A percentile compares a stretch with the other conserved stretches of the same genome.
phyloP scores from a whole-genome alignment of 1,140 invertebrate species.

The Phenacoccus solenopsis region DNA sequence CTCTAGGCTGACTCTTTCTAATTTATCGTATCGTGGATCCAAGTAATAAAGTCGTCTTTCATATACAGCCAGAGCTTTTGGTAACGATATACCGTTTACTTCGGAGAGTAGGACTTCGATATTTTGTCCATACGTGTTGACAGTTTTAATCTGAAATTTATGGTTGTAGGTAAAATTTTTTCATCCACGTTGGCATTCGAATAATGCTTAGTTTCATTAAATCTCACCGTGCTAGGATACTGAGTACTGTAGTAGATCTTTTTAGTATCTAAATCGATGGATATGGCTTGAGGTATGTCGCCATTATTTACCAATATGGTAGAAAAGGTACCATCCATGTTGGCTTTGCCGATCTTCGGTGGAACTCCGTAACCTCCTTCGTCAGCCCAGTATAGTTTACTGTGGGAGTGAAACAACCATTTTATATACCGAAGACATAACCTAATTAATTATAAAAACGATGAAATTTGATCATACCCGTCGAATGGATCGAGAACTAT shows the following conservation, averaged over 20 bases:
- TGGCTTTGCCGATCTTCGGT: slow-evolving; percentile 78
- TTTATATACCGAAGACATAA: not conserved
- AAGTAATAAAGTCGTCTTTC: slow-evolving; percentile 75
- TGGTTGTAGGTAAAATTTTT: not conserved
- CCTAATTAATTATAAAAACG: not conserved
- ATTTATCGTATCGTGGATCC: slow-evolving; percentile 79
- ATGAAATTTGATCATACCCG: slow-evolving; percentile 41
- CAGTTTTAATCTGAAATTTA: slow-evolving; percentile 44
- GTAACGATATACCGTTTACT: slow-evolving; percentile 54
- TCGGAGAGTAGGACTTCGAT: slow-evolving; percentile 52
- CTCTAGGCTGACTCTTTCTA: slow-evolving; percentile 72
- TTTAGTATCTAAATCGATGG: slow-evolving; percentile 72
- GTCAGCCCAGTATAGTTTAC: slow-evolving; percentile 90
- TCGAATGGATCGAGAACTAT: slow-evolving; percentile 82
- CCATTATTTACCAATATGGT: slow-evolving; percentile 49
- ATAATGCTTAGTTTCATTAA: not conserved
- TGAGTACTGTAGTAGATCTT: slow-evolving; percentile 75
- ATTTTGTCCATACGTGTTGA: slow-evolving; percentile 62
- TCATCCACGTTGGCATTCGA: not conserved
- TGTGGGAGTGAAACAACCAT: slow-evolving; percentile 32
- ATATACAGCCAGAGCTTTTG: slow-evolving; percentile 70
- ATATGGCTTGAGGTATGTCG: slow-evolving; percentile 64
- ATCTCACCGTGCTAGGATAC: slow-evolving; percentile 22
- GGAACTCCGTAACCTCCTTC: slow-evolving; percentile 82
- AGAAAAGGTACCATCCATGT: slow-evolving; percentile 84